A percentile compares a stretch with the other conserved stretches of the same genome.
Evolutionary conservation across 2,888 invertebrate genomes (phyloP).

Genomic region (Allophyes oxyacanthae): DNA sequence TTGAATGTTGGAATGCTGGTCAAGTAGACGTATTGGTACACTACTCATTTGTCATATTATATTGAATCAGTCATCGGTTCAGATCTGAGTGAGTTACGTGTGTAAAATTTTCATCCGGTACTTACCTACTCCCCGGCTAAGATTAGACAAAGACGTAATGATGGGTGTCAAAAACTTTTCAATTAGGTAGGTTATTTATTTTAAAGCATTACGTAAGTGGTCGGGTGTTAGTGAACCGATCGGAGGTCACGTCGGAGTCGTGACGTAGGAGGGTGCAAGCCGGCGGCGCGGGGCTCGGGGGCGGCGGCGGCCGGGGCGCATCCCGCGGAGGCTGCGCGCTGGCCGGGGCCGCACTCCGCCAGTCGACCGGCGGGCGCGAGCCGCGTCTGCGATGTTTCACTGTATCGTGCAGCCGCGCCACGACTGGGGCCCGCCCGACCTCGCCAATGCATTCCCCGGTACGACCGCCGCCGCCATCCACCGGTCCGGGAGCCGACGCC

Average conservation of each 20-base stretch:
- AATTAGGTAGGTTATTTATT: constrained; percentile 8
- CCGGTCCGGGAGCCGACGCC: constrained; percentile 3
- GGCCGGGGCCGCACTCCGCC: constrained; percentile 40
- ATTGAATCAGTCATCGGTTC: too few relatives aligned
- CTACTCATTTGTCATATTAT: too few relatives aligned
- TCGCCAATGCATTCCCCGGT: constrained; percentile 94
- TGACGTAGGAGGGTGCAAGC: constrained; percentile 51
- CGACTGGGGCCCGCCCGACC: constrained; percentile 93
- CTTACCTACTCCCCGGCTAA: background rate
- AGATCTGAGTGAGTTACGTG: too few relatives aligned
- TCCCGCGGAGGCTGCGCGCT: constrained; percentile 65
- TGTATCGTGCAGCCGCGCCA: constrained; percentile 94
- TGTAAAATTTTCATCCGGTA: background rate
- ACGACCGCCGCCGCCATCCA: constrained; percentile 59
- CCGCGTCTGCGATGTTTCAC: constrained; percentile 91
- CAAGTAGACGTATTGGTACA: too few relatives aligned
- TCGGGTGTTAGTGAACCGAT: constrained; percentile 46
- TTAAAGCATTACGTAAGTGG: constrained; percentile 7
- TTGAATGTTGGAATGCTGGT: too few relatives aligned
- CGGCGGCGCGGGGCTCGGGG: constrained; percentile 22
- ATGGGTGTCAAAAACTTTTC: background rate
- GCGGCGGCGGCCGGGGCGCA: constrained; percentile 52
- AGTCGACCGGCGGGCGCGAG: constrained; percentile 61
- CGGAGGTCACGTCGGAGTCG: constrained; percentile 37
- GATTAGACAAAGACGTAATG: background rate